Evolutionary conservation across 1,140 invertebrate species (phyloP).

Genomic region (Lasioglossum albipes): DNA sequence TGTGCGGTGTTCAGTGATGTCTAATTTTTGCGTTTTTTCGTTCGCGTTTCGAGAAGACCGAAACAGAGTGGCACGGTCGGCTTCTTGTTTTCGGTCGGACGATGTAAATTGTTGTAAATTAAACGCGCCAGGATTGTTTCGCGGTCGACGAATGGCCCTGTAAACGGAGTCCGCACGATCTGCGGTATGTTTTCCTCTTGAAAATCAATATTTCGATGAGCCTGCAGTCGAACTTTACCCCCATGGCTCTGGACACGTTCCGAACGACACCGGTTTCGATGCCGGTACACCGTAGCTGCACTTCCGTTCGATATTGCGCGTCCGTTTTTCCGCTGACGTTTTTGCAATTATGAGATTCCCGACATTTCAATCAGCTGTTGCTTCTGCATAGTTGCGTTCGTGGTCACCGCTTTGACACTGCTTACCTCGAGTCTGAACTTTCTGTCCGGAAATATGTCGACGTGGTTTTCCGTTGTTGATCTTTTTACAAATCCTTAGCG

Average conservation of each 20-base stretch:
- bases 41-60: not conserved
- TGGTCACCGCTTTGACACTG: too few relatives aligned
- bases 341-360: slow-evolving; percentile 1
- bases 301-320: not conserved
- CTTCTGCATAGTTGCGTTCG: not conserved
- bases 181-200: slow-evolving; percentile 44
- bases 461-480: too few relatives aligned
- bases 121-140: not conserved
- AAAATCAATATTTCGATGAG: slow-evolving; percentile 63
- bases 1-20: not conserved
- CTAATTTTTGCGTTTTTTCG: not conserved
- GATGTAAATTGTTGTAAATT: not conserved
- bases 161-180: slow-evolving; percentile 16
- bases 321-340: not conserved
- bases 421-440: not conserved
- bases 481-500: not conserved
- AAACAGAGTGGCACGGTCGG: not conserved
- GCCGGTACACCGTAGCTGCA: not conserved
- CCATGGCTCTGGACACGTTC: not conserved
- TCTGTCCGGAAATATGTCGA: not conserved
- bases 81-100: not conserved
- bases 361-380: not conserved
- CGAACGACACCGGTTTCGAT: not conserved
- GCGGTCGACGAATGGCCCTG: not conserved
- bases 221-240: slow-evolving; percentile 20